phyloP scores from a whole-genome alignment of 2,888 invertebrate species.

The Baccha elongata region DNA sequence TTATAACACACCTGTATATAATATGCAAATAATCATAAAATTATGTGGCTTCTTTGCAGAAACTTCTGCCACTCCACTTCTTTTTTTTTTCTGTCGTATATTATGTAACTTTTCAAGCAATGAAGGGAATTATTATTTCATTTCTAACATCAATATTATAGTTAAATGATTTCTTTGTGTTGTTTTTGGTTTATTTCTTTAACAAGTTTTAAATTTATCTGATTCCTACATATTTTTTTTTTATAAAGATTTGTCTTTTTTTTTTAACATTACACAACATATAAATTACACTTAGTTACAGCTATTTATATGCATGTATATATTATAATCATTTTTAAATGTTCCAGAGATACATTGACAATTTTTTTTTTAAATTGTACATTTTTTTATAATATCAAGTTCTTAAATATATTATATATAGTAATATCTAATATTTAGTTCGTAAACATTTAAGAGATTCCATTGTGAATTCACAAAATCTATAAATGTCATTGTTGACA shows the following conservation, averaged over 20 bases:
- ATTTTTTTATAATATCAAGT: background rate
- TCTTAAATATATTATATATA: conserved; percentile 12
- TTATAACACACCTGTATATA: background rate
- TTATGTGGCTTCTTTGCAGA: conserved; percentile 7
- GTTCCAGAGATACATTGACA: conserved; percentile 23
- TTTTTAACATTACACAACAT: conserved; percentile 56
- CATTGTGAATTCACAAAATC: conserved; percentile 1
- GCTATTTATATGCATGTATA: conserved; percentile 15
- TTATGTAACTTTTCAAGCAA: conserved; percentile 20
- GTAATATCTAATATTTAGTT: conserved; percentile 2
- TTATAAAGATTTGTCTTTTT: conserved; percentile 49
- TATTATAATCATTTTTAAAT: background rate
- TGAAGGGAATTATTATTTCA: conserved; percentile 20
- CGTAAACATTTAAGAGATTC: background rate
- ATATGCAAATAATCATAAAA: background rate
- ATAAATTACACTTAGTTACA: conserved; percentile 46
- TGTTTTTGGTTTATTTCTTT: conserved; percentile 12
- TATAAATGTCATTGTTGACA: background rate
- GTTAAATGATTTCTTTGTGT: conserved; percentile 12
- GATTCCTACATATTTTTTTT: conserved; percentile 29
- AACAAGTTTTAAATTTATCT: conserved; percentile 39
- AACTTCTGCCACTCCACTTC: conserved; percentile 16
- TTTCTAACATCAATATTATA: conserved; percentile 49
- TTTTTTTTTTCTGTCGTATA: background rate
- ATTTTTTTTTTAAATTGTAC: conserved; percentile 17